Percentiles rank a stretch among this genome's conserved stretches.
Evolutionary conservation across 2,797 vertebrate species (phyloP).

Genomic region (Emydoidea blandingii): DNA sequence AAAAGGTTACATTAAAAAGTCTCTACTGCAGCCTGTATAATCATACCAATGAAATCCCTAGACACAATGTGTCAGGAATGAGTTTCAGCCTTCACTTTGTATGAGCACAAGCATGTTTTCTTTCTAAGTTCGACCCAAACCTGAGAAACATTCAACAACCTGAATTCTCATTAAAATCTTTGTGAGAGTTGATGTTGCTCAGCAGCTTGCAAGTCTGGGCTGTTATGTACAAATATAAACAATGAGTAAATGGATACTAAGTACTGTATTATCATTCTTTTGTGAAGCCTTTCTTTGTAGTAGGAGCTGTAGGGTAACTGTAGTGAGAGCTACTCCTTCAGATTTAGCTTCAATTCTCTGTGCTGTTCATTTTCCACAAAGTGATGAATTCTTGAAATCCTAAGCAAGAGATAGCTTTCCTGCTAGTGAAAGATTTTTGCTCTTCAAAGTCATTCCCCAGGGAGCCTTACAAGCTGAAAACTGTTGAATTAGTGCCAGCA

Average conservation of each 20-base stretch:
- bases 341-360: background rate
- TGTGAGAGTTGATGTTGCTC: background rate
- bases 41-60: background rate
- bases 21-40: background rate
- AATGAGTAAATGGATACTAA: background rate
- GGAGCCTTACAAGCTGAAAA: conserved; percentile 62
- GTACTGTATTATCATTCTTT: background rate
- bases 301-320: background rate
- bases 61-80: background rate
- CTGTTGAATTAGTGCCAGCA: conserved; percentile 50
- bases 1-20: background rate
- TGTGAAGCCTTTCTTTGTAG: background rate
- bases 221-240: background rate
- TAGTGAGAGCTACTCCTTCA: background rate
- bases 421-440: background rate
- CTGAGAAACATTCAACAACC: background rate
- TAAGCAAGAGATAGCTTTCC: background rate
- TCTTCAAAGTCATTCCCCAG: conserved; percentile 35
- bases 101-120: background rate
- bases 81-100: background rate
- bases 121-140: background rate
- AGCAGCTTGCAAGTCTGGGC: accelerated
- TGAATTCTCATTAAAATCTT: background rate
- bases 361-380: accelerated
- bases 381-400: background rate